phyloP scores from a whole-genome alignment of 2,888 invertebrate species.

The Agriopis aurantiaria region DNA sequence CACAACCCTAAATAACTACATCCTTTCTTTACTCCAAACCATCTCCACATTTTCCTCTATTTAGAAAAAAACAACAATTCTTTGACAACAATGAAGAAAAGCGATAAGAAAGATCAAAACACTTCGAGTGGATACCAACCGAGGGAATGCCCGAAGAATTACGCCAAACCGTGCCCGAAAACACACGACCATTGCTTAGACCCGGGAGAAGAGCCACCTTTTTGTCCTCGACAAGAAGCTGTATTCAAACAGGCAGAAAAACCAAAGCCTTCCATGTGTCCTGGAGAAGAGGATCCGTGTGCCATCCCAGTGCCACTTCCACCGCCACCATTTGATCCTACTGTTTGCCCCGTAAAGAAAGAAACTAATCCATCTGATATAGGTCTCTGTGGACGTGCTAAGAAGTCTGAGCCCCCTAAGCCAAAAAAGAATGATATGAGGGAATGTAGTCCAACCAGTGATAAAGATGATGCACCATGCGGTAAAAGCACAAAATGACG shows the following conservation, averaged over 20 bases:
- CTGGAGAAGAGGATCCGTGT: slow-evolving; percentile 19
- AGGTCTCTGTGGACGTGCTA: neutral
- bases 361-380: neutral
- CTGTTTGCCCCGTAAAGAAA: neutral
- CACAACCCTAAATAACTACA: too few relatives aligned
- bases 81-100: slow-evolving; percentile 1
- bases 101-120: neutral
- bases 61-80: neutral
- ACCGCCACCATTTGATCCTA: neutral
- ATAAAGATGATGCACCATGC: neutral
- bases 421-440: neutral
- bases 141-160: slow-evolving; percentile 15
- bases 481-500: neutral
- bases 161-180: neutral
- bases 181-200: neutral
- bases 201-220: neutral
- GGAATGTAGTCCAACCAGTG: neutral
- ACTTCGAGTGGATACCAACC: slow-evolving; percentile 1
- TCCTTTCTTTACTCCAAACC: neutral
- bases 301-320: neutral
- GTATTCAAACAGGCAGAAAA: neutral
- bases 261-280: slow-evolving; percentile 28
- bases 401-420: neutral
- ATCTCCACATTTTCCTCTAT: neutral
- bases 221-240: neutral